A percentile compares a stretch with the other conserved stretches of the same genome.
Conservation (phyloP, 2,888 invertebrate species). For the Nemotelus nigrinus region DNA sequence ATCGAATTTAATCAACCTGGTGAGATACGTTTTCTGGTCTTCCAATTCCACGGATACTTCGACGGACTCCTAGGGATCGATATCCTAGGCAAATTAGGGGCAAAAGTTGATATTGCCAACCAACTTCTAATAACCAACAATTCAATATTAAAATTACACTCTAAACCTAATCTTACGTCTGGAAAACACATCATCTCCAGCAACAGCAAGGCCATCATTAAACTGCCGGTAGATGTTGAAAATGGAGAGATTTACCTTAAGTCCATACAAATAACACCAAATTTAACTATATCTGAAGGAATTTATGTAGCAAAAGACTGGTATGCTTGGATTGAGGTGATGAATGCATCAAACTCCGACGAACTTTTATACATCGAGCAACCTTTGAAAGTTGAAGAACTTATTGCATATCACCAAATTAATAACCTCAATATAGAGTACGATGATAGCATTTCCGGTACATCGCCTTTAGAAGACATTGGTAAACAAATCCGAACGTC, state of each 20-base stretch:
- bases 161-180: slow-evolving; percentile 15
- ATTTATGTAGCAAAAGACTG: not conserved
- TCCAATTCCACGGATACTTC: too few species aligned
- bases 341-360: not conserved
- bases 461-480: slow-evolving; percentile 10
- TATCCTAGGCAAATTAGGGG: too few species aligned
- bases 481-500: slow-evolving; percentile 46
- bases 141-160: too few species aligned
- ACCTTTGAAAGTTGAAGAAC: slow-evolving; percentile 9
- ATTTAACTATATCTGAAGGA: slow-evolving; percentile 12
- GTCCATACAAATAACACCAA: not conserved
- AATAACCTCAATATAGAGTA: slow-evolving; percentile 6
- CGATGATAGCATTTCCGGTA: not conserved
- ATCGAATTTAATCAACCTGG: too few species aligned
- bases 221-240: slow-evolving; percentile 17
- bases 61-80: too few species aligned
- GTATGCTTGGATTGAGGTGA: slow-evolving; percentile 5
- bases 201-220: slow-evolving; percentile 3
- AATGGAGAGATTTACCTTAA: slow-evolving; percentile 15
- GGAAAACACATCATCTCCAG: not conserved
- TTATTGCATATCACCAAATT: slow-evolving; percentile 2
- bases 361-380: not conserved
- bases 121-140: too few species aligned
- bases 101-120: too few species aligned
- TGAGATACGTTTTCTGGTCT: too few species aligned